phyloP scores from a whole-genome alignment of 1,140 invertebrate genomes.

The Pseudomyrmex cubaensis region DNA sequence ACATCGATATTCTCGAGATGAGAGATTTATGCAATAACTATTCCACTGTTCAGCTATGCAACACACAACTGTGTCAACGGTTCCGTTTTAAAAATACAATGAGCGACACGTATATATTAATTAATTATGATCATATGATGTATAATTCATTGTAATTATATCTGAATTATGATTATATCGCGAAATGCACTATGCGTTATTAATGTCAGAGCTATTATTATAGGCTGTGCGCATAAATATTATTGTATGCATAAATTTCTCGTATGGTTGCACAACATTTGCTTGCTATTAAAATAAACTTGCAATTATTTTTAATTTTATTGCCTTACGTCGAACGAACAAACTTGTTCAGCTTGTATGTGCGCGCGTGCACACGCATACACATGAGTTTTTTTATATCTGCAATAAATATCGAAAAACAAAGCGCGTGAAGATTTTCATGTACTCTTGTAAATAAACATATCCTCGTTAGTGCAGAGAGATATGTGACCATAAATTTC shows the following conservation, averaged over 20 bases:
- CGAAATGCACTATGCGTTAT: slow-evolving; percentile 14
- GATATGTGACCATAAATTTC: slow-evolving; percentile 22
- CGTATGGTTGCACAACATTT: background rate
- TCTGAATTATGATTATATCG: background rate
- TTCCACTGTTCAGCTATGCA: slow-evolving; percentile 4
- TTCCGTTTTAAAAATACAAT: slow-evolving; percentile 1
- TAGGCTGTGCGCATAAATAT: slow-evolving; percentile 4
- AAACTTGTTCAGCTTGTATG: no score
- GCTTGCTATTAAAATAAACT: background rate
- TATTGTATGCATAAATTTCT: slow-evolving; percentile 5
- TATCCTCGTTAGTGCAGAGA: background rate
- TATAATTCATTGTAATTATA: slow-evolving; percentile 33
- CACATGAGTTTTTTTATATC: no score
- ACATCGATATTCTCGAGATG: background rate
- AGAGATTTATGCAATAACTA: background rate
- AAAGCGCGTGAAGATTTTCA: background rate
- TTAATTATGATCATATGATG: slow-evolving; percentile 27
- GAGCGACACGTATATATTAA: background rate
- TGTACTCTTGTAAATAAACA: slow-evolving; percentile 34
- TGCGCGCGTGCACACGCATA: no score
- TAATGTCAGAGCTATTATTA: background rate
- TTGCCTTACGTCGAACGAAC: background rate
- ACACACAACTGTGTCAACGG: background rate
- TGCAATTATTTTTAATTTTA: background rate
- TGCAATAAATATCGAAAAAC: background rate